Percentiles rank a stretch among this genome's conserved stretches.
phyloP scores from a whole-genome alignment of 2,888 invertebrate species.

The Smittia sp. region DNA sequence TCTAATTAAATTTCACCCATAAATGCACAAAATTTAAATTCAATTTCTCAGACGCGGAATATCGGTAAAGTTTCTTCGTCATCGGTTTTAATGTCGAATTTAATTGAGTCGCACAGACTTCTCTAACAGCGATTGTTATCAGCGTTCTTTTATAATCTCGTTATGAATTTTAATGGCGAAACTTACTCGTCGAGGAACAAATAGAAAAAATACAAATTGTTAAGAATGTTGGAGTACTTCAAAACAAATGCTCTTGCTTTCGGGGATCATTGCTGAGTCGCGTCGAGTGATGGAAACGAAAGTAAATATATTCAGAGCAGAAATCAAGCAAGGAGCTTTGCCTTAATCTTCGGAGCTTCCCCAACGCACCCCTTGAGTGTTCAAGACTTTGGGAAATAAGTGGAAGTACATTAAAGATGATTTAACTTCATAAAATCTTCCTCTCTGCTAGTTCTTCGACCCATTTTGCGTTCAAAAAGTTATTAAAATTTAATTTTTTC shows the following conservation, averaged over 20 bases:
- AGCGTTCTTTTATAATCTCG: constrained; percentile 15
- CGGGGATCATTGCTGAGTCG: neutral
- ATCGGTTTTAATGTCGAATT: constrained; percentile 19
- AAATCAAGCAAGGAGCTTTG: too few species aligned
- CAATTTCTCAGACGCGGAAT: neutral
- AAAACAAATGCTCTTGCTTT: neutral
- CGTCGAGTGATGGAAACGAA: too few species aligned
- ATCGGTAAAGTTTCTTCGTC: neutral
- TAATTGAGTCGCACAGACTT: constrained; percentile 18
- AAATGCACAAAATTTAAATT: constrained; percentile 19
- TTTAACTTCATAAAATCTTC: constrained; percentile 24
- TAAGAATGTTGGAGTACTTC: constrained; percentile 11
- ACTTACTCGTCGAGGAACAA: constrained; percentile 12
- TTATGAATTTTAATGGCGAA: constrained; percentile 27
- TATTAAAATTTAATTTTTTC: constrained; percentile 25
- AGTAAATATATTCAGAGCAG: too few species aligned
- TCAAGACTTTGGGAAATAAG: neutral
- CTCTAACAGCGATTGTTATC: neutral
- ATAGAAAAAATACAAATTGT: constrained; percentile 17
- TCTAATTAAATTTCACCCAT: constrained; percentile 22
- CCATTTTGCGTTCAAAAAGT: neutral
- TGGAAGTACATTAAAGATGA: constrained; percentile 33
- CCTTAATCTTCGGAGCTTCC: too few species aligned
- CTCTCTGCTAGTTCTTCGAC: neutral
- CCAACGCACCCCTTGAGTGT: neutral